Conservation (phyloP, 2,888 invertebrate species). For the Seladonia tumulorum region DNA sequence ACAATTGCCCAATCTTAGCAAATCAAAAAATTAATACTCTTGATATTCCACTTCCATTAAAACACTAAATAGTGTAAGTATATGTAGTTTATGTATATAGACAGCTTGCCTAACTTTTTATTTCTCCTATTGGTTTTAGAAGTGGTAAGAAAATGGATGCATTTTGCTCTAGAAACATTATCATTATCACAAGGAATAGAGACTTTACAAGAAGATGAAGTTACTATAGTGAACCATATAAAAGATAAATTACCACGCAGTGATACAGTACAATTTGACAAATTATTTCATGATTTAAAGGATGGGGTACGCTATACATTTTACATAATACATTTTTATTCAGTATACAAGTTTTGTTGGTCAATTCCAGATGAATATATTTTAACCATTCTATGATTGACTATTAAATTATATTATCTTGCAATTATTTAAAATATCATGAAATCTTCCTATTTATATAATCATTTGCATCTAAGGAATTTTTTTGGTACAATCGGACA, state of each 20-base stretch:
- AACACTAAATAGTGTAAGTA: too few relatives aligned
- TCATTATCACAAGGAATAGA: slow-evolving; percentile 80
- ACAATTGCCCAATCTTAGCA: too few relatives aligned
- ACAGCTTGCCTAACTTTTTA: not conserved
- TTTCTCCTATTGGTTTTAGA: slow-evolving; percentile 68
- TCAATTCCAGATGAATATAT: not conserved
- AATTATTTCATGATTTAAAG: slow-evolving; percentile 80
- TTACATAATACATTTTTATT: not conserved
- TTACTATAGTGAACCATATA: slow-evolving; percentile 77
- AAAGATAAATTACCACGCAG: slow-evolving; percentile 77
- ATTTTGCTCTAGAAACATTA: slow-evolving; percentile 79
- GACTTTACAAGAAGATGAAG: slow-evolving; percentile 79
- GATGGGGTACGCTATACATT: slow-evolving; percentile 75
- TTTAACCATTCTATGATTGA: not conserved
- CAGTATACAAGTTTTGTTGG: not conserved
- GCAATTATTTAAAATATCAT: too few relatives aligned
- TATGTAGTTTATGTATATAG: too few relatives aligned
- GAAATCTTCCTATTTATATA: not conserved
- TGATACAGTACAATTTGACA: slow-evolving; percentile 79
- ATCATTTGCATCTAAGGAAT: not conserved
- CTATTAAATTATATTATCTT: too few relatives aligned
- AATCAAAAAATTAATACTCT: too few relatives aligned
- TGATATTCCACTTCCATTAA: too few relatives aligned
- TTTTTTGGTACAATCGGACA: not conserved
- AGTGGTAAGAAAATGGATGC: slow-evolving; percentile 75